Evolutionary conservation across 2,888 invertebrate genomes (phyloP).

Genomic region (Cerastoderma edule): DNA sequence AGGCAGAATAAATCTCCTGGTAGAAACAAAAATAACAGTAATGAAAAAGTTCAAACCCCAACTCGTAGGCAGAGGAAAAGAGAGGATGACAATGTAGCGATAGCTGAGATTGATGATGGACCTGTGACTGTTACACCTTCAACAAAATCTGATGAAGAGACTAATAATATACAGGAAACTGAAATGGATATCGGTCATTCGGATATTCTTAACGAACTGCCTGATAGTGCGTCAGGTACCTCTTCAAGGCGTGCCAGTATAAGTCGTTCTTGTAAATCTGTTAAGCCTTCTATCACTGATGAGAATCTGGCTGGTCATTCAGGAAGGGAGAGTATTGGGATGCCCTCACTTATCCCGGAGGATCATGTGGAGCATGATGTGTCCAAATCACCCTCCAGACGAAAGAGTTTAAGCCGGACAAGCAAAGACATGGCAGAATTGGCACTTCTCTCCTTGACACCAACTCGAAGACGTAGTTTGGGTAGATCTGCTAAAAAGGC

Average conservation of each 20-base stretch:
- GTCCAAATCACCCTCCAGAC: conserved; percentile 28
- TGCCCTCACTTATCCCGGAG: conserved; percentile 33
- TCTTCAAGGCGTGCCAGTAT: conserved; percentile 33
- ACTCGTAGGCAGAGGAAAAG: conserved; percentile 8
- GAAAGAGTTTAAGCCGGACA: conserved; percentile 10
- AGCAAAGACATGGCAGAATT: conserved; percentile 10
- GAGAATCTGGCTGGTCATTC: not conserved
- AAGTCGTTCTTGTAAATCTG: conserved; percentile 5
- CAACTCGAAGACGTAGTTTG: conserved; percentile 40
- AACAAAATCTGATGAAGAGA: conserved; percentile 26
- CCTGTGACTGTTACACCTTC: conserved; percentile 31
- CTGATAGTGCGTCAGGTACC: conserved; percentile 21
- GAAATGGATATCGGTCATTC: conserved; percentile 34
- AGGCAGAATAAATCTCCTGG: conserved; percentile 19
- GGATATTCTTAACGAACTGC: conserved; percentile 37
- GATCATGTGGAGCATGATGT: conserved; percentile 28
- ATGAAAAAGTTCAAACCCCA: conserved; percentile 6
- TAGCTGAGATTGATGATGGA: conserved; percentile 13
- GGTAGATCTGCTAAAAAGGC: not conserved
- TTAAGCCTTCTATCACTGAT: not conserved
- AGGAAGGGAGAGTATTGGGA: conserved; percentile 40
- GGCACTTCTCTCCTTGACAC: conserved; percentile 18
- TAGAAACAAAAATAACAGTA: conserved; percentile 40
- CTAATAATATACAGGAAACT: not conserved
- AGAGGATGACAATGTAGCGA: conserved; percentile 11